Evolutionary conservation across 2,797 vertebrate genomes (phyloP).

Genomic region (Lithobates pipiens): DNA sequence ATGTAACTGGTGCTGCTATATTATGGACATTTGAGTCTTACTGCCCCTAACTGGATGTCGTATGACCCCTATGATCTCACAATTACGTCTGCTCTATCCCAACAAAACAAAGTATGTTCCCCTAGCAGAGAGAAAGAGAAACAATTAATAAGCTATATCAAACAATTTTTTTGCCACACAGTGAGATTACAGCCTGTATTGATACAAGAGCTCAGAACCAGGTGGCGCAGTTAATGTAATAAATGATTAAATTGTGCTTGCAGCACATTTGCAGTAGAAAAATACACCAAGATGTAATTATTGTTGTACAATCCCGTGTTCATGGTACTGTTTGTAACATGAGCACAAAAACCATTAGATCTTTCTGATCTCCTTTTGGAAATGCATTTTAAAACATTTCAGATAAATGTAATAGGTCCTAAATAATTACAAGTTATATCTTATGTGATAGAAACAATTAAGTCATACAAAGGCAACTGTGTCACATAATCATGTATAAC

Average conservation of each 20-base stretch:
- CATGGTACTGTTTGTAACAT: neutral
- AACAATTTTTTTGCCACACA: neutral
- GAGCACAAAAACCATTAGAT: neutral
- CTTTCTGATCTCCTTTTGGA: too few species aligned
- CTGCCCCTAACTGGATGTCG: too few species aligned
- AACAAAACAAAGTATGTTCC: neutral
- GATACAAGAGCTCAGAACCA: slow-evolving; percentile 28
- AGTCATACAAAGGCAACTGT: neutral
- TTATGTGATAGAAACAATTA: neutral
- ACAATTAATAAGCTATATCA: neutral
- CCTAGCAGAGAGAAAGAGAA: neutral
- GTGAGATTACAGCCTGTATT: neutral
- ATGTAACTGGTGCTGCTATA: too few species aligned
- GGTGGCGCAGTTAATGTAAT: slow-evolving; percentile 42
- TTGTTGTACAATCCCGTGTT: neutral
- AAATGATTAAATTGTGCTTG: slow-evolving; percentile 28
- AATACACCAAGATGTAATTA: slow-evolving; percentile 10
- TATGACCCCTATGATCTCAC: too few species aligned
- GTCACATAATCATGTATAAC: neutral
- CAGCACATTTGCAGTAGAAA: neutral
- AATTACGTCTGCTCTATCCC: too few species aligned
- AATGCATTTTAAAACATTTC: neutral
- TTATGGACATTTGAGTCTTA: too few species aligned
- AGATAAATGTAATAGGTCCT: neutral
- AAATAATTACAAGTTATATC: too few species aligned